phyloP scores from a whole-genome alignment of 2,888 invertebrate genomes.

The Spilarctia lutea region DNA sequence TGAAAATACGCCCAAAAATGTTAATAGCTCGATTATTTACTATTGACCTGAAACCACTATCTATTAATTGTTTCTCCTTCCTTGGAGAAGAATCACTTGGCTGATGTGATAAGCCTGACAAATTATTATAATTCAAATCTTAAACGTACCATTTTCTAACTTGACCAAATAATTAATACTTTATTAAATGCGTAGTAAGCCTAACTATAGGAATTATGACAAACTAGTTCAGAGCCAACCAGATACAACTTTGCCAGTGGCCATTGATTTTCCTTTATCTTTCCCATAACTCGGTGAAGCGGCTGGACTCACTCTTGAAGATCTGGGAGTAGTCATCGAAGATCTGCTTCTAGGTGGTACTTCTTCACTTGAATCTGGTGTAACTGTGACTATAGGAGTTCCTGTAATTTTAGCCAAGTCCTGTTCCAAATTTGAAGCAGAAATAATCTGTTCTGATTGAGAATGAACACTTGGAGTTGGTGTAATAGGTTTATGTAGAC shows the following conservation, averaged over 20 bases:
- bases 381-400: conserved; percentile 35
- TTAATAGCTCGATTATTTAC: not conserved
- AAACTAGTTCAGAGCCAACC: conserved; percentile 88
- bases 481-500: conserved; percentile 73
- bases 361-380: conserved; percentile 37
- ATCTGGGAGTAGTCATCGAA: conserved; percentile 54
- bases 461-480: conserved; percentile 69
- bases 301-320: conserved; percentile 74
- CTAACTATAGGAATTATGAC: not conserved
- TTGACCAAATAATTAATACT: conserved; percentile 5
- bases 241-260: conserved; percentile 90
- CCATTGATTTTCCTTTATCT: conserved; percentile 90
- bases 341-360: conserved; percentile 41
- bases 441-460: conserved; percentile 72
- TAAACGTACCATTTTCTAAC: not conserved
- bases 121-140: not conserved
- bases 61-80: not conserved
- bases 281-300: conserved; percentile 71
- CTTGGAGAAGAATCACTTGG: not conserved
- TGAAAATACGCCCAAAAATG: not conserved
- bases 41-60: not conserved
- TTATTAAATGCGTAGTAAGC: conserved; percentile 7
- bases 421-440: conserved; percentile 71
- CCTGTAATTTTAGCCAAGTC: conserved; percentile 60
- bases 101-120: not conserved